Percentiles rank a stretch among this genome's conserved stretches.
Conservation (phyloP, 2,113 vertebrate genomes). For the Gnathonemus echidnorhynchus region DNA sequence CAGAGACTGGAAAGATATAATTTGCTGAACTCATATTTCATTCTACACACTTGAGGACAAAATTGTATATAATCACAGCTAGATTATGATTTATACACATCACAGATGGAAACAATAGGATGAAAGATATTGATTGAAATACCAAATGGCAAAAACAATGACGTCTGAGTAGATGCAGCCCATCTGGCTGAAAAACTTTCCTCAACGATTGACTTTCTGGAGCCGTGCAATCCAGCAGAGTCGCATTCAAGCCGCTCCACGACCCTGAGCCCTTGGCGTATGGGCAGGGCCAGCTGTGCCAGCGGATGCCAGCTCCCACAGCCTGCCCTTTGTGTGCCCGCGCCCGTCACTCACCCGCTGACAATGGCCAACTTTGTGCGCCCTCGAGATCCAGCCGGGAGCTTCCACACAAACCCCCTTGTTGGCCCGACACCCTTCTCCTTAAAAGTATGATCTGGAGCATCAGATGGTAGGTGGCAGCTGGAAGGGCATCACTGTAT, state of each 20-base stretch:
- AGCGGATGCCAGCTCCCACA: constrained; percentile 23
- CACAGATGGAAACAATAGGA: background rate
- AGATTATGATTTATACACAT: background rate
- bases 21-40: background rate
- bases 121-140: background rate
- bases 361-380: constrained; percentile 31
- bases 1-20: background rate
- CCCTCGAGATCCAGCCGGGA: background rate
- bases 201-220: background rate
- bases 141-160: background rate
- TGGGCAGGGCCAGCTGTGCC: constrained; percentile 10
- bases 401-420: background rate
- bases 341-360: constrained; percentile 14
- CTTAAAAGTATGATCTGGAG: background rate
- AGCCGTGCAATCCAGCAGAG: background rate
- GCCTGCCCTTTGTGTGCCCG: constrained; percentile 34
- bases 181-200: background rate
- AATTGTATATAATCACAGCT: background rate
- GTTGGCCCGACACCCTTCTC: background rate
- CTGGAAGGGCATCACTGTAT: background rate
- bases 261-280: background rate
- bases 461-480: background rate
- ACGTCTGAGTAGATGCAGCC: background rate
- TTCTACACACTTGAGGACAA: background rate
- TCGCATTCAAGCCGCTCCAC: background rate